Evolutionary conservation across 2,888 invertebrate genomes (phyloP).

Genomic region (Gortyna flavago): DNA sequence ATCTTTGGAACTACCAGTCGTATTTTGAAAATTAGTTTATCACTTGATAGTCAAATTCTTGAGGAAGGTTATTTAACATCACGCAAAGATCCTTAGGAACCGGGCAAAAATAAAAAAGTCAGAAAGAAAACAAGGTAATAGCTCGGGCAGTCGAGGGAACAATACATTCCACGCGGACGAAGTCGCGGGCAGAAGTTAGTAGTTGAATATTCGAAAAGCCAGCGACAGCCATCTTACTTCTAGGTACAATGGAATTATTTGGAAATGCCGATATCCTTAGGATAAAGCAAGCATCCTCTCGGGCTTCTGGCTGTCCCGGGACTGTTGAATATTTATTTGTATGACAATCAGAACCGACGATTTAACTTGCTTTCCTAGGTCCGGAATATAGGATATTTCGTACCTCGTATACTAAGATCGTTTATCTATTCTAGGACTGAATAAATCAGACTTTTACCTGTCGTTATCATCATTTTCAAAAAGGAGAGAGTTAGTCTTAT

Average conservation of each 20-base stretch:
- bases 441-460: neutral
- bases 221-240: neutral
- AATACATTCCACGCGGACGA: too few relatives aligned
- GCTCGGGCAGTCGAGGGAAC: too few relatives aligned
- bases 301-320: neutral
- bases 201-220: neutral
- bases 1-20: too few relatives aligned
- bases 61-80: too few relatives aligned
- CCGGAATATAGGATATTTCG: neutral
- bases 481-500: neutral
- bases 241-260: neutral
- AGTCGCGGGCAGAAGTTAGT: too few relatives aligned
- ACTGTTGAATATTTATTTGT: constrained; percentile 35
- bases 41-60: too few relatives aligned
- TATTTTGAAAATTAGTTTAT: too few relatives aligned
- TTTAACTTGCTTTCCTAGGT: neutral
- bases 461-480: too few relatives aligned
- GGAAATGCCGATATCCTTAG: neutral
- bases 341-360: neutral
- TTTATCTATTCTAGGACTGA: neutral
- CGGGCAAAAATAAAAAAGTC: too few relatives aligned
- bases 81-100: too few relatives aligned
- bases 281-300: neutral
- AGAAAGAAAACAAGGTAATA: too few relatives aligned
- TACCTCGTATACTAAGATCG: neutral